Evolutionary conservation across 2,888 invertebrate genomes (phyloP).

Genomic region (Philhelius pedissequus): DNA sequence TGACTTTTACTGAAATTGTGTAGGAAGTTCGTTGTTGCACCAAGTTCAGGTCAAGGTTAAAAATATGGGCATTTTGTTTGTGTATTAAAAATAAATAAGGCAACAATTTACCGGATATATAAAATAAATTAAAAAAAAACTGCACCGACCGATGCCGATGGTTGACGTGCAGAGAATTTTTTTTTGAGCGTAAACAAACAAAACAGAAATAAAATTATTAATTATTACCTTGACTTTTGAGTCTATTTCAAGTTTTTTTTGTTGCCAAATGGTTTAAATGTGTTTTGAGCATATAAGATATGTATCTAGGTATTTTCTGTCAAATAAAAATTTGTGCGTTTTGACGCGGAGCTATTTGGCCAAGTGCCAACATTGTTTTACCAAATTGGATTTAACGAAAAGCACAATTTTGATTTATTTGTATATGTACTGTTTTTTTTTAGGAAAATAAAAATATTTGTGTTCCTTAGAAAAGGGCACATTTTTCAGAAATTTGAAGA

Average conservation of each 20-base stretch:
- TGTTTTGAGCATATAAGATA: too few relatives aligned
- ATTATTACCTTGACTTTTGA: background rate
- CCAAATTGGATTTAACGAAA: background rate
- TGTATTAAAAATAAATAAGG: background rate
- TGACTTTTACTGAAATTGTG: background rate
- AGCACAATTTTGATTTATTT: background rate
- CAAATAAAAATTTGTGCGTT: background rate
- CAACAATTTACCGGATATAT: background rate
- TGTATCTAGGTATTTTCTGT: background rate
- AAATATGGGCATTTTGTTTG: background rate
- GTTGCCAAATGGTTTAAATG: background rate
- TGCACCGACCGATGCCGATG: background rate
- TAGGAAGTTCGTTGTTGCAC: slow-evolving; percentile 4
- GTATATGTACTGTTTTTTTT: background rate
- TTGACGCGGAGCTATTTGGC: background rate
- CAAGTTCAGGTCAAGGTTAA: slow-evolving; percentile 22
- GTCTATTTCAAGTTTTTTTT: background rate
- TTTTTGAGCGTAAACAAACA: background rate
- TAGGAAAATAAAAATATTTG: too few relatives aligned
- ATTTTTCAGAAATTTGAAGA: too few relatives aligned
- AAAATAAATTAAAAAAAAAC: background rate
- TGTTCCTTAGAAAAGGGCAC: too few relatives aligned
- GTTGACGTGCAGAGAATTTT: background rate
- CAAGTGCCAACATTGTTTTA: background rate
- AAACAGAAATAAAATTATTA: background rate